Percentiles rank a stretch among this genome's conserved stretches.
phyloP scores from a whole-genome alignment of 2,113 vertebrate genomes.

The Micromys minutus region DNA sequence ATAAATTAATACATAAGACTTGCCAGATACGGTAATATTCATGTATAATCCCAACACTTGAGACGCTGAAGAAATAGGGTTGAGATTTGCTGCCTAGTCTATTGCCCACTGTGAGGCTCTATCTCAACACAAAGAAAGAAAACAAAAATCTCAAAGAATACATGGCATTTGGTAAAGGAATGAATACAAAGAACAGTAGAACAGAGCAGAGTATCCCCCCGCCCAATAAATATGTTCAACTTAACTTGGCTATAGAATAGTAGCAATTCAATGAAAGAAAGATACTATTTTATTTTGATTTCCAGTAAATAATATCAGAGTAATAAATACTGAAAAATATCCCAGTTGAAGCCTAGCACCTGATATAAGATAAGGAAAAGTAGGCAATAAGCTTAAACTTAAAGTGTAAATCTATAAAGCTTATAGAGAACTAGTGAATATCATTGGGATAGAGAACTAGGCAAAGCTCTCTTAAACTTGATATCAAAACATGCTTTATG shows the following conservation, averaged over 20 bases:
- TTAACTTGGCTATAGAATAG: neutral
- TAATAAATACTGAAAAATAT: neutral
- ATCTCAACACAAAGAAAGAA: neutral
- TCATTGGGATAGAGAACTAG: neutral
- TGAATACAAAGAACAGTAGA: neutral
- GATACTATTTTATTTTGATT: neutral
- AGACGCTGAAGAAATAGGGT: neutral
- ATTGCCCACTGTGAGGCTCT: neutral
- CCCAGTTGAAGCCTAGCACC: neutral
- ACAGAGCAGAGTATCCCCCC: neutral
- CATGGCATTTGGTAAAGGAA: neutral
- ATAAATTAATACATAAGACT: neutral
- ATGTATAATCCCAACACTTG: neutral
- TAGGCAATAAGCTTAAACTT: neutral
- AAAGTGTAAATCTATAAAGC: neutral
- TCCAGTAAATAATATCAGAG: neutral
- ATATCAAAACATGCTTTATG: neutral
- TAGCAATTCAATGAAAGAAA: constrained; percentile 23
- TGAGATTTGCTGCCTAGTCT: neutral
- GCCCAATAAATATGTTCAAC: neutral
- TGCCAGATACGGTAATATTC: neutral
- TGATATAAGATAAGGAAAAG: constrained; percentile 13
- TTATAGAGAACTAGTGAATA: neutral
- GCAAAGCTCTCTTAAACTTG: neutral
- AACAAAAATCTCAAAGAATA: neutral